Evolutionary conservation across 2,797 vertebrate genomes (phyloP).

Genomic region (Graptemys geographica): DNA sequence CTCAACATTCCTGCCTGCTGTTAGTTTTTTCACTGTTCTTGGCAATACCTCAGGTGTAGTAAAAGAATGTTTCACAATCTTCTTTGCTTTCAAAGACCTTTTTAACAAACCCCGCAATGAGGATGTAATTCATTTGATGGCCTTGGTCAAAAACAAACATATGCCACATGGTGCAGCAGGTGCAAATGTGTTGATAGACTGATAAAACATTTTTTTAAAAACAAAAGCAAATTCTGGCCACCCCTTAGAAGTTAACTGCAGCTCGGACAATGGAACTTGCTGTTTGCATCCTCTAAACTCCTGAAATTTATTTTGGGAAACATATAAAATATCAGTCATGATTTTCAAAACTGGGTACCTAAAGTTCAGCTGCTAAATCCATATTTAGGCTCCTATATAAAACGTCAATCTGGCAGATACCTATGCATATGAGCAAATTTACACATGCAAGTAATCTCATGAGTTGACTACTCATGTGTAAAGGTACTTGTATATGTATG

Average conservation of each 20-base stretch:
- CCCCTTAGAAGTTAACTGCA: conserved; percentile 1
- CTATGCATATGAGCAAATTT: not conserved
- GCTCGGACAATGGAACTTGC: not conserved
- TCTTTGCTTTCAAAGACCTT: conserved; percentile 59
- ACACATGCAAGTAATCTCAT: not conserved
- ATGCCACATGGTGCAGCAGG: conserved; percentile 32
- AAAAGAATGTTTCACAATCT: conserved; percentile 62
- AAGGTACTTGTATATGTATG: not conserved
- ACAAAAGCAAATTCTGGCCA: not conserved
- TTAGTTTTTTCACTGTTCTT: conserved; percentile 59
- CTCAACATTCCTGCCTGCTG: conserved; percentile 56
- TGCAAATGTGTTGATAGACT: conserved; percentile 38
- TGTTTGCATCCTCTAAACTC: not conserved
- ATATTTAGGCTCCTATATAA: conserved; percentile 4
- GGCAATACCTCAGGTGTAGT: conserved; percentile 58
- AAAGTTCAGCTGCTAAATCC: not conserved
- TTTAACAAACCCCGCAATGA: conserved; percentile 42
- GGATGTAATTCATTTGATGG: conserved; percentile 66
- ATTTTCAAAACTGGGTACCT: not conserved
- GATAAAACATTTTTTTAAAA: conserved; percentile 18
- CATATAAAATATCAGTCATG: not conserved
- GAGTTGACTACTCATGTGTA: not conserved
- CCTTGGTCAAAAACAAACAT: conserved; percentile 75
- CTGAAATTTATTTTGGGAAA: not conserved
- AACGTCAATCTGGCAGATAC: not conserved